Evolutionary conservation across 2,797 vertebrate species (phyloP), one percentile per base, ranked within the genome.

Genomic region (Picus viridis): DNA sequence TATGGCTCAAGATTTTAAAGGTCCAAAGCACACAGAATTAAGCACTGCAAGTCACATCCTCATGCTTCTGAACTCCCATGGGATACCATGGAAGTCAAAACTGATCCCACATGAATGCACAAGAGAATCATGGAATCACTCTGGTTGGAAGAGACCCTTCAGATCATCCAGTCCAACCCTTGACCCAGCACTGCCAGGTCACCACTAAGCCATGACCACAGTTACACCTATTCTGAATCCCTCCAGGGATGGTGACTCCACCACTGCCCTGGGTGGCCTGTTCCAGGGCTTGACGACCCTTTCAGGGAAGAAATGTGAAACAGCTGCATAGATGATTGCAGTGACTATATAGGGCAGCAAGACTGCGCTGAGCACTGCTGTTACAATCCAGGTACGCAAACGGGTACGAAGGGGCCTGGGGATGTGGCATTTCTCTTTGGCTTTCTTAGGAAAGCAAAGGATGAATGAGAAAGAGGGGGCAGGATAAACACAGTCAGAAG

Each of bases 351-450:
- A 95, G 71, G 53, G 67, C 18, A 92, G 51, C 29, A 45, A 91
- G 80, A 81, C 92, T 83, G 95, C 88, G 83, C 74, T 91, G 86
- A 95, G 64, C 47, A 56, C 83, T 91, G 81, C 80, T 95, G 88
- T 69, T 84, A 78, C 22, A 90, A 82, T 32, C 91, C 49, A 84
- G 83, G 88, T 59, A 95, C 58, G 93, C 41, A 86, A 93, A 94
- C 0, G 54, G 94, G 73, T 90, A 83, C 79, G 88, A 89, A 96
- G 77, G 92, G 88, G 58, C 68, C 82, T 56, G 45, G 89, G 79
- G 92, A 95, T 57, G 65, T 45, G 78, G 73, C 80, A 89, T 91
- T 89, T 88, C 65, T 88, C 75, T 72, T 72, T 10, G 54, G 77
- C 76, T 70, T 89, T 88, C 68, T 93, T 86, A 83, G 51, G 62